Conservation (phyloP, 2,113 vertebrate species). For the Pampusana beccarii region DNA sequence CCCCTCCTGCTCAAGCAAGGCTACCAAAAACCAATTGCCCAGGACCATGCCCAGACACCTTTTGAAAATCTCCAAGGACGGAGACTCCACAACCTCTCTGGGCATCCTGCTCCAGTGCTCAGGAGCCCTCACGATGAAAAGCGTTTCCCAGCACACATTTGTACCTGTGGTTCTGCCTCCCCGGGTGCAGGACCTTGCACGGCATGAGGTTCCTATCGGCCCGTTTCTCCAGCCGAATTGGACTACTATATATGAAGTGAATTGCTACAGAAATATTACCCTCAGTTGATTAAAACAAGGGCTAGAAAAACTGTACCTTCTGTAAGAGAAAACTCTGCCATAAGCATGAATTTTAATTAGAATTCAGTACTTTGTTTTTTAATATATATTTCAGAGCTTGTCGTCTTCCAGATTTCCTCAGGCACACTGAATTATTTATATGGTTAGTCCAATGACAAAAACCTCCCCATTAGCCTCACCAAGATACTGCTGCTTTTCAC, state of each 20-base stretch:
- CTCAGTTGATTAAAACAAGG: conserved; percentile 14
- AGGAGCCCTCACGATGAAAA: not conserved
- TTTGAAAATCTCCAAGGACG: not conserved
- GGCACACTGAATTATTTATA: conserved; percentile 55
- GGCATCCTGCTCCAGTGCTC: not conserved
- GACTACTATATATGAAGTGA: not conserved
- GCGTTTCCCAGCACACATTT: not conserved
- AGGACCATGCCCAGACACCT: not conserved
- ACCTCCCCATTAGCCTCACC: not conserved
- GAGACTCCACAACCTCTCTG: not conserved
- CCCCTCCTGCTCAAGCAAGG: not conserved
- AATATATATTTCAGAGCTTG: conserved; percentile 43
- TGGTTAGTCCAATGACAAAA: conserved; percentile 39
- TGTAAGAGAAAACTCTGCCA: conserved; percentile 16
- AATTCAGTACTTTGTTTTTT: conserved; percentile 29
- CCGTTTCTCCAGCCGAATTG: not conserved
- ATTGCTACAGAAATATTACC: not conserved
- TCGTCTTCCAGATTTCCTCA: conserved; percentile 20
- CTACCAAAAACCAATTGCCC: not conserved
- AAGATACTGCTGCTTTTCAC: not conserved
- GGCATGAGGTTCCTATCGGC: not conserved
- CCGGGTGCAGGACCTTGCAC: not conserved
- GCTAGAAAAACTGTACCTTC: not conserved
- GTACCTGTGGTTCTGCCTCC: not conserved
- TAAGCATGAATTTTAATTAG: conserved; percentile 44